Evolutionary conservation across 2,113 vertebrate genomes (phyloP).

Genomic region (Maccullochella peelii): DNA sequence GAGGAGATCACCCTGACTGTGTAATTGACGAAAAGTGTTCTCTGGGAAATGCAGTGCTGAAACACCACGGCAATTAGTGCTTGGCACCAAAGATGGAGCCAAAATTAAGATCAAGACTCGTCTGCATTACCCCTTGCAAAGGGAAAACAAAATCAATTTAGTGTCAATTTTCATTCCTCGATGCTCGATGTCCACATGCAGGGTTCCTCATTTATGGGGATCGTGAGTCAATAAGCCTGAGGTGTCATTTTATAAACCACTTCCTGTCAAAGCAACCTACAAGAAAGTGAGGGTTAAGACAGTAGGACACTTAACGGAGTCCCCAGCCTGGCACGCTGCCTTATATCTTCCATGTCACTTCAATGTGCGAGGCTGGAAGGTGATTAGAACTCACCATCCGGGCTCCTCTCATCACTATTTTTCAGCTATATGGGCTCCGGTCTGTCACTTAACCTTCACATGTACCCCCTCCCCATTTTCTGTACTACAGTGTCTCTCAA

Average conservation of each 20-base stretch:
- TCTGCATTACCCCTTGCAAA: background rate
- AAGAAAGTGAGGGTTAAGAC: conserved; percentile 53
- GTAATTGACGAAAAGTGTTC: background rate
- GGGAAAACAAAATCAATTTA: background rate
- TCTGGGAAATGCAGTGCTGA: background rate
- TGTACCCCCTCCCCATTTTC: conserved; percentile 15
- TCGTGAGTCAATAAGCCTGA: background rate
- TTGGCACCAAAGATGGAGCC: background rate
- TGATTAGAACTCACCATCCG: conserved; percentile 55
- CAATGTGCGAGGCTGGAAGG: conserved; percentile 31
- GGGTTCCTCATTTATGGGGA: background rate
- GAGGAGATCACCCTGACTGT: background rate
- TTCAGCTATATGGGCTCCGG: conserved; percentile 54
- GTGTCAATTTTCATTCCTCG: background rate
- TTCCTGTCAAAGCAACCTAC: conserved; percentile 69
- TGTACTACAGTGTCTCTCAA: conserved; percentile 13
- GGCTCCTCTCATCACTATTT: conserved; percentile 67
- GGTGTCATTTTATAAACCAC: conserved; percentile 42
- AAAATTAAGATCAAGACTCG: background rate
- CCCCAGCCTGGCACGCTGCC: conserved; percentile 35
- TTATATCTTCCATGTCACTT: conserved; percentile 61
- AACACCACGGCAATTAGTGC: background rate
- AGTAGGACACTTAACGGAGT: conserved; percentile 24
- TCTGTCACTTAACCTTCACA: conserved; percentile 72
- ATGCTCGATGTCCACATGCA: background rate